Percentiles rank a stretch among this genome's conserved stretches.
Evolutionary conservation across 2,888 invertebrate species (phyloP).

Genomic region (Ormyrus thymus): DNA sequence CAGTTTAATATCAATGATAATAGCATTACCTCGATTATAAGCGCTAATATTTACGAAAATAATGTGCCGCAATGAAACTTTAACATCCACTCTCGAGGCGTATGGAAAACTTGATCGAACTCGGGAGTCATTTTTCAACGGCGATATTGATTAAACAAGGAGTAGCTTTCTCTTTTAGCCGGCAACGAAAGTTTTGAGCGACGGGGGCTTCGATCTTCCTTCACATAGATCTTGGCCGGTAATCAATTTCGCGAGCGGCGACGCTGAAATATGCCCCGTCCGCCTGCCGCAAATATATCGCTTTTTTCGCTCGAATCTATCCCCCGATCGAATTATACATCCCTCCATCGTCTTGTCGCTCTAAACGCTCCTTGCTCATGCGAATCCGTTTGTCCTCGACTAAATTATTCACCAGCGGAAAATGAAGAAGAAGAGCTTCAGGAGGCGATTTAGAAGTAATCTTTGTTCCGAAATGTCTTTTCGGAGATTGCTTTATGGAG

Average conservation of each 20-base stretch:
- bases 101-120: too few species aligned
- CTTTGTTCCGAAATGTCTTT: conserved; percentile 32
- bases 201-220: conserved; percentile 55
- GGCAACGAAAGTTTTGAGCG: too few species aligned
- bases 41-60: too few species aligned
- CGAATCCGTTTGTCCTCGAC: background rate
- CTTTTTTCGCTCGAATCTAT: background rate
- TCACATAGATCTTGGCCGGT: conserved; percentile 56
- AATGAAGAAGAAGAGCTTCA: conserved; percentile 18
- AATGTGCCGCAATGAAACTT: too few species aligned
- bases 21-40: too few species aligned
- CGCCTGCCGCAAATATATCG: conserved; percentile 2
- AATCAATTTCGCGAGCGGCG: conserved; percentile 61
- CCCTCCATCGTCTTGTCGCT: background rate
- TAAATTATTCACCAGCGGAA: conserved; percentile 41
- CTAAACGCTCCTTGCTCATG: too few species aligned
- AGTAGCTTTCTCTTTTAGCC: too few species aligned
- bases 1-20: too few species aligned
- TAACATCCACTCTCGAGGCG: too few species aligned
- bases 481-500: conserved; percentile 36
- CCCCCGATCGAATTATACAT: conserved; percentile 5
- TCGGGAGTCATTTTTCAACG: too few species aligned
- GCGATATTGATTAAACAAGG: too few species aligned
- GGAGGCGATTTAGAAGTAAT: conserved; percentile 38
- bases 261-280: conserved; percentile 25